Evolutionary conservation across 2,797 vertebrate species (phyloP), one percentile per base, ranked within the genome.

Genomic region (Cossypha caffra): DNA sequence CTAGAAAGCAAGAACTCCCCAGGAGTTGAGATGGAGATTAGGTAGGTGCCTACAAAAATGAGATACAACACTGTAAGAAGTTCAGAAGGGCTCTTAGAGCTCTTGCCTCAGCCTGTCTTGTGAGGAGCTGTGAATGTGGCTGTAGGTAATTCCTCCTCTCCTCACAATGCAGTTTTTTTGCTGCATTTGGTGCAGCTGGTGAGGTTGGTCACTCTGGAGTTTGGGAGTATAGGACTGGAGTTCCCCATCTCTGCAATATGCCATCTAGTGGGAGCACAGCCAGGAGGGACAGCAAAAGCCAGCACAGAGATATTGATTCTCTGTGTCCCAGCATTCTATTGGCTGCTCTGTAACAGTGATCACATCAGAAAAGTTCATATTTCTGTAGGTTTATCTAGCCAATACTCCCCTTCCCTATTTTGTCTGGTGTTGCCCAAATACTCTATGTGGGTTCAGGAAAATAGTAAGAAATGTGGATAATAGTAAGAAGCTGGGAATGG

Each of bases 61-160:
- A 73, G 16, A 24, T 40, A 20, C 3, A 40, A 1, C 67, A 13
- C 13, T 40, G 4, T 63, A 29, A 73, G 58, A 37, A 31, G 78
- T 90, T 76, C 37, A 35, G 31, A 80, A 93, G 20, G 33, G n/a
- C 26, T 85, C 8, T 76, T 89, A 59, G 63, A 87, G 52, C 9
- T 71, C 69, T 82, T 85, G 11, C 58, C 51, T 87, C 1, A 1
- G 28, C 47, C 77, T 90, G 8, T 62, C 28, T 52, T 1, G 3
- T 25, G 13, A 68, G 33, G 42, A 80, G 19, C 45, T 42, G 0
- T 12, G 45, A 58, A 16, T 15, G 18, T 35, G 37, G 26, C 62
- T 86, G 5, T 45, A 24, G 35, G 12, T 78, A 86, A 21, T 55
- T 90, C 51, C 37, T 59, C 12, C 21, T 63, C 51, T 76, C 48